Evolutionary conservation across 2,888 invertebrate genomes (phyloP), one percentile per base, ranked within the genome.

Genomic region (Drosophila mettleri): DNA sequence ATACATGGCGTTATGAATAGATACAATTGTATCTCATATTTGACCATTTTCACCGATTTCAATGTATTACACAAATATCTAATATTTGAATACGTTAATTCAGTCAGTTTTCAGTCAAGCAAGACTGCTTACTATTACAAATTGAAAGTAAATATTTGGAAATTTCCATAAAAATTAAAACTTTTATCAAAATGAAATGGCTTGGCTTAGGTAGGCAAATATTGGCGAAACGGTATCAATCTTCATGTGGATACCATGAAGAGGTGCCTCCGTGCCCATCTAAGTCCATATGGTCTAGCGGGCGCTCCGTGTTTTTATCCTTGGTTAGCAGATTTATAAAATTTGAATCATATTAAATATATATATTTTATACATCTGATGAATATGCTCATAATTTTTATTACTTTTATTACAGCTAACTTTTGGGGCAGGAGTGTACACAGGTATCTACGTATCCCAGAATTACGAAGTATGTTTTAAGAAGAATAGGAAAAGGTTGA

Each of bases 381-480:
- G 3, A 12, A 34, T 22, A 10, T 18, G n/a, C 22, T 16, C 16
- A 1, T 2, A 0, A 34, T 18, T 12, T 46, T 41, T 2, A 27
- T 49, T 24, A 6, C 22, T 14, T 62, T 6, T 53, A 81, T 90
- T 91, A 43, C 91, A 96, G 96, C 77, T 95, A 54, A 94, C 94
- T 18, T 94, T 96, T 88, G 92, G 95, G 34, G 90, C 94, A 74
- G 96, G 96, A 31, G 90, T 96, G 27, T 96, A 96, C 89, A 93
- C 95, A 52, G 96, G 96, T 43, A 93, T 96, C 65, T 96, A 95
- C 90, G 86, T 95, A 62, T 93, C 93, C 69, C 96, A 96, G 92
- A 96, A 96, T 91, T 96, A 95, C 92, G 94, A 96, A 92, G 95
- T 95, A 93, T 92, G 69, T 16, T n/a, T 14, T 14, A 51, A 6